Conservation (phyloP, 2,113 vertebrate genomes). For the Clupea harengus region DNA sequence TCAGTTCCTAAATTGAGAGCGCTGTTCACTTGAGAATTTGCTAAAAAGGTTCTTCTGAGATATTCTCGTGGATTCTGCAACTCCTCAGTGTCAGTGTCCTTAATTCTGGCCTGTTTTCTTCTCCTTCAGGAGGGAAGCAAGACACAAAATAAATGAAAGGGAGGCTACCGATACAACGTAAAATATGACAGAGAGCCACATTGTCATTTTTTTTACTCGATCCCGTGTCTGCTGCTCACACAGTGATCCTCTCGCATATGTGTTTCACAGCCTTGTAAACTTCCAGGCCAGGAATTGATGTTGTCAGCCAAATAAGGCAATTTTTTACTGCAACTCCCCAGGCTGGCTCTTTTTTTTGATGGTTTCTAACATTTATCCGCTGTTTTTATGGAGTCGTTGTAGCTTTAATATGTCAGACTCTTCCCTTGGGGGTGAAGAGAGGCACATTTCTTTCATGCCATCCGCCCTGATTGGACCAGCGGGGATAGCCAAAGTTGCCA, state of each 20-base stretch:
- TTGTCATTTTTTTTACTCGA: constrained; percentile 14
- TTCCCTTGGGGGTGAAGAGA: constrained; percentile 32
- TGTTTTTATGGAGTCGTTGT: constrained; percentile 42
- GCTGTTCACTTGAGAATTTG: constrained; percentile 1
- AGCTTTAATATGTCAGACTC: constrained; percentile 37
- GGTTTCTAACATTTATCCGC: constrained; percentile 30
- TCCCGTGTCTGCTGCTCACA: constrained; percentile 10
- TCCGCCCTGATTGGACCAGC: constrained; percentile 34
- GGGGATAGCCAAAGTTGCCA: constrained; percentile 39
- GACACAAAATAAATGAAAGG: not conserved
- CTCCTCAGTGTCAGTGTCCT: not conserved
- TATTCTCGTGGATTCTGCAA: not conserved
- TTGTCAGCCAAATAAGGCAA: constrained; percentile 52
- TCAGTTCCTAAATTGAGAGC: not conserved
- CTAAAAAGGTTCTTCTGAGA: not conserved
- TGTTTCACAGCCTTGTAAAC: constrained; percentile 51
- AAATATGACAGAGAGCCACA: not conserved
- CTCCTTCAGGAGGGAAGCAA: not conserved
- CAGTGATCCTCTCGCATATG: constrained; percentile 33
- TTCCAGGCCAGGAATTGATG: constrained; percentile 43
- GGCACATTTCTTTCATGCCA: constrained; percentile 28
- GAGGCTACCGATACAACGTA: not conserved
- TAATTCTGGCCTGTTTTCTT: not conserved
- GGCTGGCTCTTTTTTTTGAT: constrained; percentile 31
- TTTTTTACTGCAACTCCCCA: constrained; percentile 39